Conservation (phyloP, 1,140 invertebrate species). For the Lucilia cuprina region DNA sequence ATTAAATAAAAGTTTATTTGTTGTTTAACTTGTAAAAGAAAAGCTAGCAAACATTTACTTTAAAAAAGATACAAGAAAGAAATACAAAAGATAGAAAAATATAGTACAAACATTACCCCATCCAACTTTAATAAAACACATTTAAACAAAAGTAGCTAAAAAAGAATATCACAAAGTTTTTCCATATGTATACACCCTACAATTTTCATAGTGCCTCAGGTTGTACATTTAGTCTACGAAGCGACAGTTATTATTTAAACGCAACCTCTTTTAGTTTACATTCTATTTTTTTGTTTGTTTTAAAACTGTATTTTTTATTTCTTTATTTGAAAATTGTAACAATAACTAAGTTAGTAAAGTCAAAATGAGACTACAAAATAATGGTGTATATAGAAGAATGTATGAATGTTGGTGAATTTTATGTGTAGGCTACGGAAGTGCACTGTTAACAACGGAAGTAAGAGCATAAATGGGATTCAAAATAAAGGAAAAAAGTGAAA, state of each 20-base stretch:
- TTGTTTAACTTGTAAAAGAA: too few relatives aligned
- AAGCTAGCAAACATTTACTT: too few relatives aligned
- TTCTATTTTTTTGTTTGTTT: not conserved
- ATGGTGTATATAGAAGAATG: not conserved
- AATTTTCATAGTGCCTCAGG: not conserved
- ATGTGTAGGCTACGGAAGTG: slow-evolving; percentile 13
- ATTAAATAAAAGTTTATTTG: too few relatives aligned
- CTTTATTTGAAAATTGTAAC: not conserved
- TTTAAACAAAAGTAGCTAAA: too few relatives aligned
- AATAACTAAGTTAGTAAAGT: slow-evolving; percentile 1
- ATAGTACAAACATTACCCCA: too few relatives aligned
- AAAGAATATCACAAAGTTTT: too few relatives aligned
- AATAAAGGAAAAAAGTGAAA: not conserved
- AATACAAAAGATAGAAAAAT: too few relatives aligned
- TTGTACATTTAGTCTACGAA: not conserved
- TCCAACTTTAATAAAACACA: too few relatives aligned
- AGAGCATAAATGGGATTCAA: slow-evolving; percentile 15
- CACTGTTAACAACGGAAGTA: slow-evolving; percentile 27
- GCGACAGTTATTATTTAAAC: slow-evolving; percentile 2
- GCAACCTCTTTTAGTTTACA: not conserved
- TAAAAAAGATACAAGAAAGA: too few relatives aligned
- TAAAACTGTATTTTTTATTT: not conserved
- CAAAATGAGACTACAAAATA: not conserved
- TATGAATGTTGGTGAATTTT: slow-evolving; percentile 18
- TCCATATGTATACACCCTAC: too few relatives aligned